phyloP scores from a whole-genome alignment of 2,797 vertebrate genomes.

The Silurus aristotelis region DNA sequence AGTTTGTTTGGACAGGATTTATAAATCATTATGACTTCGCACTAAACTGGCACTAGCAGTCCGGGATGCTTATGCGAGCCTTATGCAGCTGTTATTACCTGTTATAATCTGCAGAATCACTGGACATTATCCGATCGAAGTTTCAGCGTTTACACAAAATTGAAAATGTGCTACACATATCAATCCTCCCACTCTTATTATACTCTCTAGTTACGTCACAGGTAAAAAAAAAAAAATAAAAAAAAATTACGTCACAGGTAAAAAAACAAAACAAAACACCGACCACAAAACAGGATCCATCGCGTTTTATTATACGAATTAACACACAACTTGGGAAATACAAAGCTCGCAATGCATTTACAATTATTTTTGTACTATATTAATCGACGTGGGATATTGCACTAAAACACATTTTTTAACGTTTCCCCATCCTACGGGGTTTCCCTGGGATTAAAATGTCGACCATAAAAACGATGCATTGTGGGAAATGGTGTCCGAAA shows the following conservation, averaged over 20 bases:
- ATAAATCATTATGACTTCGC: neutral
- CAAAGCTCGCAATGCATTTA: too few species aligned
- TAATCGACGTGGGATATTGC: neutral
- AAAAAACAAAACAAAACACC: neutral
- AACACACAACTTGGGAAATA: neutral
- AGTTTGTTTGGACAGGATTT: neutral
- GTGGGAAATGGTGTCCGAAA: slow-evolving; percentile 20
- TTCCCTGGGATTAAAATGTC: slow-evolving; percentile 3
- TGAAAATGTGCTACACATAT: slow-evolving; percentile 69
- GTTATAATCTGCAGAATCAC: slow-evolving; percentile 80
- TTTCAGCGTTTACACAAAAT: slow-evolving; percentile 53
- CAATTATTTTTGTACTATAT: neutral
- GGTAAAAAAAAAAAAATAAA: neutral
- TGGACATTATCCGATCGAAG: slow-evolving; percentile 63
- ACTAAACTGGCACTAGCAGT: neutral
- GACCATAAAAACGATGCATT: neutral
- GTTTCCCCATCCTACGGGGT: neutral
- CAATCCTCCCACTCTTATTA: slow-evolving; percentile 70
- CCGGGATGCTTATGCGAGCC: neutral
- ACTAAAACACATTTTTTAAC: neutral
- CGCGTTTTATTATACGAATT: neutral
- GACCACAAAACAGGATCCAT: too few species aligned
- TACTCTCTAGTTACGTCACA: slow-evolving; percentile 10
- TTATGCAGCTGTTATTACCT: slow-evolving; percentile 67
- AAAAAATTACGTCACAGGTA: too few species aligned